Percentiles rank a stretch among this genome's conserved stretches.
phyloP scores from a whole-genome alignment of 2,797 vertebrate species.

The Gambusia yucatana region DNA sequence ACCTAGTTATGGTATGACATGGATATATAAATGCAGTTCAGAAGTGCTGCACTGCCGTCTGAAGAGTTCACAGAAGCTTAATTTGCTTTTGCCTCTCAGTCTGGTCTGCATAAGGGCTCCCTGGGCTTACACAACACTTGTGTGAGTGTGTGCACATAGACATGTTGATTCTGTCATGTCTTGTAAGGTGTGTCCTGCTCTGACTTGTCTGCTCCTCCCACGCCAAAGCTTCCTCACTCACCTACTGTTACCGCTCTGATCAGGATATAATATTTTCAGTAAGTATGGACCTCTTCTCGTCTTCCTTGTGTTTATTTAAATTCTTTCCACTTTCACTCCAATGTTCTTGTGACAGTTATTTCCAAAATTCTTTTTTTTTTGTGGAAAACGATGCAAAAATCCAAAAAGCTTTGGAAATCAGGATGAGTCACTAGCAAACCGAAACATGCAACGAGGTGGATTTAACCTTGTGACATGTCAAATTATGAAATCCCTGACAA shows the following conservation, averaged over 20 bases:
- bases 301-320: background rate
- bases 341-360: background rate
- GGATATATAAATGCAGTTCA: background rate
- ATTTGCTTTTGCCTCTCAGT: background rate
- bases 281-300: background rate
- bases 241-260: background rate
- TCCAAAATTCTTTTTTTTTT: background rate
- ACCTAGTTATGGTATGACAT: background rate
- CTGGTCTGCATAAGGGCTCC: background rate
- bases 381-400: no score
- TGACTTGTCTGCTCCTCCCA: conserved; percentile 19
- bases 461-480: conserved; percentile 3
- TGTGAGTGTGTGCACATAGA: background rate
- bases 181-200: conserved; percentile 30
- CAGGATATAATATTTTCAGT: background rate
- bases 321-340: background rate
- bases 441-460: background rate
- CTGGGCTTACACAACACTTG: background rate
- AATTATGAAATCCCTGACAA: background rate
- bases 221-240: conserved; percentile 22
- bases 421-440: background rate
- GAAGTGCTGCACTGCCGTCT: background rate
- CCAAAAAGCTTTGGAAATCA: background rate
- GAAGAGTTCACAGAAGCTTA: background rate
- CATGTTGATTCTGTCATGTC: conserved; percentile 4